These are phyloP conservation scores for Lasioglossum lativentre DNA, from an alignment of 2,888 invertebrate species.

Conservation along the genomic window DNA sequence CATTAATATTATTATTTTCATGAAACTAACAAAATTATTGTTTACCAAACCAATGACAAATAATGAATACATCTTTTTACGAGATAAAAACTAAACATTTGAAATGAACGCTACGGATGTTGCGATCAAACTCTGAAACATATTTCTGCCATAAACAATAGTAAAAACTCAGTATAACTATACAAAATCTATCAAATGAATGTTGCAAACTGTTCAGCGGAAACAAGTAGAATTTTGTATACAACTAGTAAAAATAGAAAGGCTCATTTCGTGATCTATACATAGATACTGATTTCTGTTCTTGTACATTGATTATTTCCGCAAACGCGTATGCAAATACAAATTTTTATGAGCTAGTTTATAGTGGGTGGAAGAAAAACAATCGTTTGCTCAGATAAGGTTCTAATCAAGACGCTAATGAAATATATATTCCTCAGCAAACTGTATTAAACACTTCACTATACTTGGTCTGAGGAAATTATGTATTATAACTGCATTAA, in stretches of 20 bases:
- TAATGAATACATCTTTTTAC: conserved; percentile 38
- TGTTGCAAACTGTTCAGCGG: background rate
- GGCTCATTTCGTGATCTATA: background rate
- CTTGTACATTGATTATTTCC: background rate
- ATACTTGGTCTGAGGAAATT: background rate
- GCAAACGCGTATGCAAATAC: background rate
- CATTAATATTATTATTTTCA: conserved; percentile 36
- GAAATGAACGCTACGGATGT: background rate
- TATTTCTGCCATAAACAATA: conserved; percentile 34
- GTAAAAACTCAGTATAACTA: background rate
- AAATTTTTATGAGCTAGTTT: conserved; percentile 3
- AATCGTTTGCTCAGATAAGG: background rate
- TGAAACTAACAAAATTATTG: conserved; percentile 19
- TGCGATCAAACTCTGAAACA: conserved; percentile 25
- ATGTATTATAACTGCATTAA: background rate
- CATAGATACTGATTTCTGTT: background rate
- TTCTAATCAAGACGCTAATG: background rate
- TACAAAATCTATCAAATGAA: background rate
- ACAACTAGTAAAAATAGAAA: background rate
- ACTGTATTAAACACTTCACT: background rate
- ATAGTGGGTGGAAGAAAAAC: background rate
- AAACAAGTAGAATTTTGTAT: background rate
- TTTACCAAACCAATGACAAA: conserved; percentile 52
- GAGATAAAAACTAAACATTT: conserved; percentile 17
- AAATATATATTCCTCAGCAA: background rate